phyloP scores from a whole-genome alignment of 2,888 invertebrate species.

The Phymatocera aterrima region DNA sequence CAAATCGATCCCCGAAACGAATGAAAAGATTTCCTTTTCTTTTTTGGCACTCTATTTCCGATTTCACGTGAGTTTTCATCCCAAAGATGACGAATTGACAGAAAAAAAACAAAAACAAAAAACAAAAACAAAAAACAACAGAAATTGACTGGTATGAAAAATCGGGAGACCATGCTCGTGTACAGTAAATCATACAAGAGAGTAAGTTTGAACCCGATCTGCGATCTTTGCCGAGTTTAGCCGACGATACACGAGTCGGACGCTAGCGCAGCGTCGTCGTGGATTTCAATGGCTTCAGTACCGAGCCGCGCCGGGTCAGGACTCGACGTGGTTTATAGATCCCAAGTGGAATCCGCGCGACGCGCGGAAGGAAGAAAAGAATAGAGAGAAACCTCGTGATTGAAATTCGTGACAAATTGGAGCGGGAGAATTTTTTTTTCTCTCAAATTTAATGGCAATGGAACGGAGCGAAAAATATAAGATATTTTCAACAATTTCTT shows the following conservation, averaged over 20 bases:
- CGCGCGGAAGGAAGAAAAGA: not conserved
- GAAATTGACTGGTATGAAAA: not conserved
- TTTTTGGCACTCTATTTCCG: not conserved
- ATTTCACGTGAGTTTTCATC: no score
- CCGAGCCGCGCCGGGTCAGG: constrained; percentile 71
- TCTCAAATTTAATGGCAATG: no score
- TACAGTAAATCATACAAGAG: constrained; percentile 6
- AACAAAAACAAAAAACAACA: no score
- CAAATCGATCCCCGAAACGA: not conserved
- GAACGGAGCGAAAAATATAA: no score
- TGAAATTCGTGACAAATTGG: no score
- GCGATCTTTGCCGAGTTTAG: not conserved
- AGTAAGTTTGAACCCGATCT: not conserved
- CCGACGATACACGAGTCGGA: constrained; percentile 57
- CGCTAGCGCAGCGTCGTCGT: constrained; percentile 59
- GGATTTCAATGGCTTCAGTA: constrained; percentile 70
- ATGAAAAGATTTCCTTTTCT: not conserved
- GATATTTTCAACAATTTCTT: no score
- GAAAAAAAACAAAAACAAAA: no score
- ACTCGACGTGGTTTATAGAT: constrained; percentile 63
- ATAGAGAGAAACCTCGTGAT: not conserved
- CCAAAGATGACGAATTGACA: no score
- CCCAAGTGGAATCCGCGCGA: not conserved
- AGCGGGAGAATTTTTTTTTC: no score
- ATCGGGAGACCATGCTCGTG: not conserved